A percentile compares a stretch with the other conserved stretches of the same genome.
phyloP scores from a whole-genome alignment of 2,888 invertebrate species.

The Tryphoninae sp. region DNA sequence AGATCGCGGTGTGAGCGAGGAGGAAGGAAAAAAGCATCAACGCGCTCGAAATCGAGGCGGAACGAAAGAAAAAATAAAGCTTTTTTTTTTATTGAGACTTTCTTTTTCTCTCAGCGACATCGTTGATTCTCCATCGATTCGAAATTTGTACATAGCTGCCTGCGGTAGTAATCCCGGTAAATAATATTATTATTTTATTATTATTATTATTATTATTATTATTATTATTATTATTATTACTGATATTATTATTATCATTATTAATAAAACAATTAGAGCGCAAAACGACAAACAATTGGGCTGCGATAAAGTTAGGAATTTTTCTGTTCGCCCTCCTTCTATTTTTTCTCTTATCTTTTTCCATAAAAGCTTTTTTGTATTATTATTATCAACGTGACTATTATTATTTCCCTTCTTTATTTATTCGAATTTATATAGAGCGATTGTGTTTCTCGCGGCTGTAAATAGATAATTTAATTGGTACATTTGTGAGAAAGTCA shows the following conservation, averaged over 20 bases:
- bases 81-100: conserved; percentile 67
- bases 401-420: conserved; percentile 28
- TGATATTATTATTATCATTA: conserved; percentile 24
- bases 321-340: conserved; percentile 9
- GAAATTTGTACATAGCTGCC: conserved; percentile 53
- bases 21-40: conserved; percentile 1
- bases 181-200: conserved; percentile 1
- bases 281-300: conserved; percentile 4
- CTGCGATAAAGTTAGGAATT: conserved; percentile 14
- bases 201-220: conserved; percentile 23
- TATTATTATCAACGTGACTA: conserved; percentile 2
- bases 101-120: conserved; percentile 49
- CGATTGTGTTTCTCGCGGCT: conserved; percentile 27
- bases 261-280: conserved; percentile 13
- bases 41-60: conserved; percentile 14
- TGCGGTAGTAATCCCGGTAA: conserved; percentile 54
- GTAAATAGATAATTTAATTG: conserved; percentile 61
- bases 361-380: conserved; percentile 3
- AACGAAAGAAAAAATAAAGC: conserved; percentile 53
- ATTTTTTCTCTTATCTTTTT: not conserved
- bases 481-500: conserved; percentile 33
- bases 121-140: conserved; percentile 38
- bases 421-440: conserved; percentile 54
- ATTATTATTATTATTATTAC: conserved; percentile 36
- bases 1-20: conserved; percentile 22